Base-by-base conservation (phyloP, 53 echinoderm and acorn worm species). In the Temnopleurus reevesii region DNA sequence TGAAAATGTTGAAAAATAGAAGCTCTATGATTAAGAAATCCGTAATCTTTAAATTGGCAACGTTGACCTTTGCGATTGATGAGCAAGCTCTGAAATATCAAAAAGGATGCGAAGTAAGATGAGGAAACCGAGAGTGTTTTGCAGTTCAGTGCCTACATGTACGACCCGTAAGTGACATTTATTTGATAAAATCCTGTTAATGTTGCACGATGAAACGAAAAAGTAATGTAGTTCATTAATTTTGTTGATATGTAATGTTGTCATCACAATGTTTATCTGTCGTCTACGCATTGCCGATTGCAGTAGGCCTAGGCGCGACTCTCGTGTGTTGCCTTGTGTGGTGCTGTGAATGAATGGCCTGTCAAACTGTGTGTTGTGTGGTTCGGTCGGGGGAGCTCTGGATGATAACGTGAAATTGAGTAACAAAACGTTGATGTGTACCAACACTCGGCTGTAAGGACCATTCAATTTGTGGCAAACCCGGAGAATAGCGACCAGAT, bases 51-150 rank as follows among this genome's bases (percentile, higher is more conserved):
- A 43, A 71, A 71, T 71, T 71, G 71, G 71, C 71, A 71, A 71
- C 19, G 71, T 21, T 71, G 71, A 71, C 71, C 71, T 71, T 71
- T 71, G 13, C 71, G 71, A 71, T 71, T 71, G 71, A 71, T 71
- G 71, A 71, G 19, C 71, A 71, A 71, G 12, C 71, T 71, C 41
- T n/a, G 71, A 71, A 71, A 71, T 38, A 71, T 18, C 36, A 41
- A 71, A 41, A 71, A 71, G 71, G 71, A 71, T 71, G 71, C 71
- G 41, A 71, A 71, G 71, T 71, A 71, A 71, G 71, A 71, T 71
- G 71, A 71, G 71, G 71, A 71, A 71, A 71, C 71, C 71, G 21
- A 71, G 8, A 41, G 38, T 71, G n/a, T 41, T 71, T 71, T 71
- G 71, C 41, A 71, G 71, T 71, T 71, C 41, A 71, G 38, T 71